Evolutionary conservation across 2,113 vertebrate genomes (phyloP).

Genomic region (Poecilia latipinna): DNA sequence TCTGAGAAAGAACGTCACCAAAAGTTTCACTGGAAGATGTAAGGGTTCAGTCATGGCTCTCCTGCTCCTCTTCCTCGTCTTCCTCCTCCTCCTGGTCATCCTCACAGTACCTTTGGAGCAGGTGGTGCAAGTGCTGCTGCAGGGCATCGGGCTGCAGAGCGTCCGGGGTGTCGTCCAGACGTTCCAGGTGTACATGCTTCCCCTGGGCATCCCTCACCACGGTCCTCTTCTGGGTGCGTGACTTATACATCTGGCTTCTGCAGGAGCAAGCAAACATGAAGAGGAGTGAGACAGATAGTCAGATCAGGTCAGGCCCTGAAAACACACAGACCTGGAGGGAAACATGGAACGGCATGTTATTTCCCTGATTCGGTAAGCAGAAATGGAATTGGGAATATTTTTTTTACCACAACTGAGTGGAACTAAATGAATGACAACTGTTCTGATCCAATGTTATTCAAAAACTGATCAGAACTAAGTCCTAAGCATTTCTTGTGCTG

Average conservation of each 20-base stretch:
- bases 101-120: slow-evolving; percentile 88
- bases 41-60: slow-evolving; percentile 7
- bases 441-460: too few species aligned
- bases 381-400: too few species aligned
- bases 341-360: too few species aligned
- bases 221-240: slow-evolving; percentile 90
- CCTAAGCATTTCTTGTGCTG: too few species aligned
- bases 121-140: slow-evolving; percentile 89
- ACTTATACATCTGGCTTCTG: slow-evolving; percentile 92
- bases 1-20: slow-evolving; percentile 16
- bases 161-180: slow-evolving; percentile 87
- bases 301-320: too few species aligned
- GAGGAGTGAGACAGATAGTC: too few species aligned
- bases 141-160: slow-evolving; percentile 86
- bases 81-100: slow-evolving; percentile 75
- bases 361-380: too few species aligned
- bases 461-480: too few species aligned
- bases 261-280: neutral
- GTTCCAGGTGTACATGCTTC: slow-evolving; percentile 87
- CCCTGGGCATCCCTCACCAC: slow-evolving; percentile 89
- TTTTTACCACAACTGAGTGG: too few species aligned
- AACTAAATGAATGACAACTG: too few species aligned
- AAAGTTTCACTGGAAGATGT: slow-evolving; percentile 32
- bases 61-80: slow-evolving; percentile 19
- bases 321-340: too few species aligned